phyloP scores from a whole-genome alignment of 2,888 invertebrate species.

The Dorcus parallelipipedus region DNA sequence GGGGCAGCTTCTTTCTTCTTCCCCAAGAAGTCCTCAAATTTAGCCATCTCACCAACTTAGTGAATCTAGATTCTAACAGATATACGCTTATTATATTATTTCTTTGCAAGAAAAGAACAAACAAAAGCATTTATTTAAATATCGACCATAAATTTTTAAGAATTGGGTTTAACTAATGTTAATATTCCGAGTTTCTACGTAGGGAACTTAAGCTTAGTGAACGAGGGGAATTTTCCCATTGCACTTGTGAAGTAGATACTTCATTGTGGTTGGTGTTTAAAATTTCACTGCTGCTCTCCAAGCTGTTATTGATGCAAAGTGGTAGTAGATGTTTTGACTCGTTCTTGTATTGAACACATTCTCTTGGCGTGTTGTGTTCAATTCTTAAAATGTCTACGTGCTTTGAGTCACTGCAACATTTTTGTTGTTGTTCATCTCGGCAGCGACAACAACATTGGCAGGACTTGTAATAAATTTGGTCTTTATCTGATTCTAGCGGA shows the following conservation, averaged over 20 bases:
- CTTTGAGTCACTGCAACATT: slow-evolving; percentile 25
- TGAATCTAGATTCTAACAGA: too few relatives aligned
- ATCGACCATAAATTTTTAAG: background rate
- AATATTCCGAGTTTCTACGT: slow-evolving; percentile 18
- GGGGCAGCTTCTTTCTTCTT: slow-evolving; percentile 84
- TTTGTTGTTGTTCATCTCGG: slow-evolving; percentile 29
- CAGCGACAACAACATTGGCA: slow-evolving; percentile 41
- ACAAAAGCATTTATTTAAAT: too few relatives aligned
- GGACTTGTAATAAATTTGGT: slow-evolving; percentile 41
- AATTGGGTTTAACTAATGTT: background rate
- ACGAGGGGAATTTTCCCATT: slow-evolving; percentile 50
- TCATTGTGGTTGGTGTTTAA: slow-evolving; percentile 14
- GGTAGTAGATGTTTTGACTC: slow-evolving; percentile 21
- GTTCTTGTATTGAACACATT: slow-evolving; percentile 19
- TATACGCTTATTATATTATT: background rate
- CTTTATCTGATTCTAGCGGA: slow-evolving; percentile 54
- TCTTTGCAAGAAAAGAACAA: slow-evolving; percentile 10
- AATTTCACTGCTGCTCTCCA: slow-evolving; percentile 28
- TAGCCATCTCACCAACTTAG: slow-evolving; percentile 50
- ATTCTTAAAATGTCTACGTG: slow-evolving; percentile 33
- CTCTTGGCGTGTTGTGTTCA: slow-evolving; percentile 29
- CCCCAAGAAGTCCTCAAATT: slow-evolving; percentile 77
- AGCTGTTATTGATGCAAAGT: slow-evolving; percentile 22
- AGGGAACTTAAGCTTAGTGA: slow-evolving; percentile 30
- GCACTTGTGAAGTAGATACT: slow-evolving; percentile 52